Evolutionary conservation across 2,888 invertebrate species (phyloP).

Genomic region (Hemaris fuciformis): DNA sequence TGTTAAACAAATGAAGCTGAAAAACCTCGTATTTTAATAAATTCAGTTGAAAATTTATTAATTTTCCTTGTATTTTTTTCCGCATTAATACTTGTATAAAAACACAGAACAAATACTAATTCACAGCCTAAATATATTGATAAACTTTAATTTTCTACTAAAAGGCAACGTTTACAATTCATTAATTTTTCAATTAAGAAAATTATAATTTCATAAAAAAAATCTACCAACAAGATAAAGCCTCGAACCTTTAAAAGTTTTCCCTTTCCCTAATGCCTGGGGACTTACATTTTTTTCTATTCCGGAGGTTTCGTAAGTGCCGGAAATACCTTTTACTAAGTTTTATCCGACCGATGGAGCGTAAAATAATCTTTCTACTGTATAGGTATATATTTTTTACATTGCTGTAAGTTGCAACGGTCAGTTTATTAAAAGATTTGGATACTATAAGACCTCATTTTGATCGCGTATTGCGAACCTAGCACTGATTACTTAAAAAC

Average conservation of each 20-base stretch:
- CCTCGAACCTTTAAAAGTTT: slow-evolving; percentile 6
- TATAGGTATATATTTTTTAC: not conserved
- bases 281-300: slow-evolving; percentile 4
- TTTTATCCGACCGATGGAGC: slow-evolving; percentile 9
- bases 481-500: too few relatives aligned
- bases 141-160: not conserved
- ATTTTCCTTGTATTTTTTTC: too few relatives aligned
- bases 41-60: too few relatives aligned
- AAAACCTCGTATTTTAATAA: too few relatives aligned
- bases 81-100: too few relatives aligned
- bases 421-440: not conserved
- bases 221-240: not conserved
- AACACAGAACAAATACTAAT: not conserved
- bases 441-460: too few relatives aligned
- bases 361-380: slow-evolving; percentile 2
- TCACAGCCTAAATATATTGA: not conserved
- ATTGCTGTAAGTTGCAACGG: not conserved
- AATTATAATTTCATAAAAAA: not conserved
- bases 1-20: too few relatives aligned
- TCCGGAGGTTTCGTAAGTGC: not conserved
- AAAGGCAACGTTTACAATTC: not conserved
- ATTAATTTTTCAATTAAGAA: not conserved
- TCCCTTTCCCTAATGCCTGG: slow-evolving; percentile 5
- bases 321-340: slow-evolving; percentile 10
- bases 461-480: too few relatives aligned